Conservation (phyloP, 2,888 invertebrate species). For the Endotricha flammealis region DNA sequence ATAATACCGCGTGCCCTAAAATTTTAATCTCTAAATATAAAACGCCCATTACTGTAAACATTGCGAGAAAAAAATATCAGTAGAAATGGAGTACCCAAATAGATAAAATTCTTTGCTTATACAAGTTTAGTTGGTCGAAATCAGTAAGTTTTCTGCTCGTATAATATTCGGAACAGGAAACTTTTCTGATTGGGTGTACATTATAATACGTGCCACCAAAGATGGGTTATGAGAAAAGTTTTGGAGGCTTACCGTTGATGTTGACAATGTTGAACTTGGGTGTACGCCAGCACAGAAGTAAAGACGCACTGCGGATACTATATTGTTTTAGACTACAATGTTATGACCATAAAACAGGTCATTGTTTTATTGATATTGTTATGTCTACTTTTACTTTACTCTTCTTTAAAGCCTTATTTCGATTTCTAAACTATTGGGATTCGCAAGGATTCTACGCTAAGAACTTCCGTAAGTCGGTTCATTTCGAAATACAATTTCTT, state of each 20-base stretch:
- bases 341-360: not conserved
- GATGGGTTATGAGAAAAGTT: slow-evolving; percentile 36
- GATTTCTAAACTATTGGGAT: too few species aligned
- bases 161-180: slow-evolving; percentile 3
- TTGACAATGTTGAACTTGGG: slow-evolving; percentile 56
- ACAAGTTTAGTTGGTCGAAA: not conserved
- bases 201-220: slow-evolving; percentile 11
- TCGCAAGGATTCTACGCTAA: too few species aligned
- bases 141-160: not conserved
- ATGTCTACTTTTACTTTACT: not conserved
- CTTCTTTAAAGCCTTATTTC: not conserved
- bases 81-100: too few species aligned
- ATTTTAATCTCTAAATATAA: too few species aligned
- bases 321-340: slow-evolving; percentile 7
- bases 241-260: slow-evolving; percentile 45
- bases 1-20: too few species aligned
- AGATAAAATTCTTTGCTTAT: too few species aligned
- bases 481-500: too few species aligned
- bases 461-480: too few species aligned
- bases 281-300: slow-evolving; percentile 48
- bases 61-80: too few species aligned
- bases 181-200: slow-evolving; percentile 9
- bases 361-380: not conserved
- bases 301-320: slow-evolving; percentile 55
- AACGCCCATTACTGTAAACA: too few species aligned